Evolutionary conservation across 2,888 invertebrate species (phyloP), one percentile per base, ranked within the genome.

Genomic region (Aphidius colemani): DNA sequence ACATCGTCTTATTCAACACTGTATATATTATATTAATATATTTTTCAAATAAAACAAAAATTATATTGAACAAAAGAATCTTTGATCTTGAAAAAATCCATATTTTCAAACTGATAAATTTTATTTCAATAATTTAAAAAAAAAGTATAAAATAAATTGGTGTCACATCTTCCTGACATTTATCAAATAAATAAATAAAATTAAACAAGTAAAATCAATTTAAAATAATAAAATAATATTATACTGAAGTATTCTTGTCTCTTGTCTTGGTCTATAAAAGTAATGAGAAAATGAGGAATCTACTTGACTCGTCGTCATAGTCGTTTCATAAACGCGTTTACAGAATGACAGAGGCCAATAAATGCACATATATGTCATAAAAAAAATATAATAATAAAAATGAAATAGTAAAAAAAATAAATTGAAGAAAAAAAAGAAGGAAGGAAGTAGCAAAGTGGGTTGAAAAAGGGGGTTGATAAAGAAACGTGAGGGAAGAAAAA

Each of bases 271-370:
- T 55, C 45, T 55, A 13, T 46, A 6, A 44, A 30, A 11, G 39
- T 7, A 13, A 53, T 44, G 46, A 57, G 51, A 8, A 46, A 49
- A 40, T 40, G 41, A 46, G 53, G 41, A 10, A 11, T 13, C 61
- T 51, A 45, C 61, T 64, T 51, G 51, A 58, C 64, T 59, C 53
- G 46, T 61, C 56, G 55, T 59, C 44, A 56, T 57, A 30, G 30
- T 30, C 0, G 30, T 46, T 64, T 64, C 60, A 64, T 40, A 56
- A 64, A 49, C 63, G 43, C 45, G 11, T 39, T 55, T 60, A 56
- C 55, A 57, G 61, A 64, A 64, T 64, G 64, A 61, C 61, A 50
- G 45, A 46, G 58, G 44, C 50, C 46, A 46, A 41, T 57, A 46
- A 57, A 57, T 5, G 30, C 30, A 30, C 30, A 30, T 30, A 30